A percentile compares a stretch with the other conserved stretches of the same genome.
Conservation (phyloP, 2,888 invertebrate species). For the Autographa gamma region DNA sequence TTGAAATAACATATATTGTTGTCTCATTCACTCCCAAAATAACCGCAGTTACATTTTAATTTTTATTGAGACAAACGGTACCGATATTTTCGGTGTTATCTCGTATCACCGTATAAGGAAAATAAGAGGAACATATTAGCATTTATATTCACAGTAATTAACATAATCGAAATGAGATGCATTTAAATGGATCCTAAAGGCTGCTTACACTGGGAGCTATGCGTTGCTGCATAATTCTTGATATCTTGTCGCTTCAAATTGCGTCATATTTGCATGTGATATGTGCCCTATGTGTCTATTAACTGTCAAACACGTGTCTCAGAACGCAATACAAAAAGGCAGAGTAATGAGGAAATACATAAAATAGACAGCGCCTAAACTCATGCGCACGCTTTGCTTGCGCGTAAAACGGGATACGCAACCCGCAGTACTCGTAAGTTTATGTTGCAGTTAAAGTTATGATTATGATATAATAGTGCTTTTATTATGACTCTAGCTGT, state of each 20-base stretch:
- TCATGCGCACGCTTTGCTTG: slow-evolving; percentile 10
- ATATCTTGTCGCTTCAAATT: background rate
- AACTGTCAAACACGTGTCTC: slow-evolving; percentile 13
- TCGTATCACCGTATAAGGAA: background rate
- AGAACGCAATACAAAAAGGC: slow-evolving; percentile 16
- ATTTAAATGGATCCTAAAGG: background rate
- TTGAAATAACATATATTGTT: background rate
- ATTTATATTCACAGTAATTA: background rate
- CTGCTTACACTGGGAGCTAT: slow-evolving; percentile 1
- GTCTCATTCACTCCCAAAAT: no score
- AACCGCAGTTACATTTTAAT: no score
- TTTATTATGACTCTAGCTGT: background rate
- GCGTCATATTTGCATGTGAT: background rate
- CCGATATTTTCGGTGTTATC: background rate
- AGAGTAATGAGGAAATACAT: slow-evolving; percentile 45
- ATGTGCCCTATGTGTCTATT: background rate
- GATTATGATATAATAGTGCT: background rate
- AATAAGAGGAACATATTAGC: background rate
- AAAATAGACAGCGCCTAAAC: slow-evolving; percentile 31
- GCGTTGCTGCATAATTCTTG: background rate
- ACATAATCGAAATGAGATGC: slow-evolving; percentile 4
- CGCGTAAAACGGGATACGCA: slow-evolving; percentile 23
- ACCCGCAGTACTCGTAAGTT: background rate
- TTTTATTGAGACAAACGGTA: background rate
- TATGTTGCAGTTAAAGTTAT: background rate